Conservation (phyloP, 2,113 vertebrate genomes). For the Peromyscus polionotus region DNA sequence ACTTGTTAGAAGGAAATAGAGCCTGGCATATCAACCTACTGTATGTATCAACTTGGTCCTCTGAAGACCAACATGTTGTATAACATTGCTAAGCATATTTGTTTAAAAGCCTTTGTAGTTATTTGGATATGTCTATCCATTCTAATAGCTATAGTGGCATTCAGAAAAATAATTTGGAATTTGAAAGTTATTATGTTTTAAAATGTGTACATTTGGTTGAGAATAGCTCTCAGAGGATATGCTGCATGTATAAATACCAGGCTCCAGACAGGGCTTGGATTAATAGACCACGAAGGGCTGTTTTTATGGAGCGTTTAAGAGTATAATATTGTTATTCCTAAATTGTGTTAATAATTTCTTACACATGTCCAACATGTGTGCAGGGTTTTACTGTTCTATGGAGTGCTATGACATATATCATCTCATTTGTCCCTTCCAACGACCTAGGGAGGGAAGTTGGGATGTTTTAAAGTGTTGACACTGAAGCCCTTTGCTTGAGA, state of each 20-base stretch:
- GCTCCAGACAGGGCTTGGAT: constrained; percentile 39
- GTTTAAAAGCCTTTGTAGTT: constrained; percentile 31
- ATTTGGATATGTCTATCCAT: constrained; percentile 48
- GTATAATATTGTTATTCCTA: constrained; percentile 51
- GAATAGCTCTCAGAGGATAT: constrained; percentile 58
- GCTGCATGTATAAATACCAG: neutral
- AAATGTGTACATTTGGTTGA: constrained; percentile 22
- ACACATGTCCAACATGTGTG: neutral
- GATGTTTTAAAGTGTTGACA: neutral
- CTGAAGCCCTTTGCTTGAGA: constrained; percentile 13
- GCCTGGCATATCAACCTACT: neutral
- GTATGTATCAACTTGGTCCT: neutral
- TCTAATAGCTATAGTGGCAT: constrained; percentile 22
- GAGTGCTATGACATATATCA: neutral
- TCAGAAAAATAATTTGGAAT: constrained; percentile 66
- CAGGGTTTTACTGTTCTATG: constrained; percentile 1
- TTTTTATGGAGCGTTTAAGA: constrained; percentile 67
- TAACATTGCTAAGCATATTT: constrained; percentile 6
- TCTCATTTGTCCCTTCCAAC: neutral
- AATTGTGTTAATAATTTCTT: constrained; percentile 52
- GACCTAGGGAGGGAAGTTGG: neutral
- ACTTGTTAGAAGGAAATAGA: neutral
- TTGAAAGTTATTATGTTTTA: constrained; percentile 60
- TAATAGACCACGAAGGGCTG: constrained; percentile 21
- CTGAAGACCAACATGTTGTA: neutral